These are phyloP conservation scores for Nemotelus nigrinus DNA, from an alignment of 2,888 invertebrate genomes.

Conservation along the genomic window DNA sequence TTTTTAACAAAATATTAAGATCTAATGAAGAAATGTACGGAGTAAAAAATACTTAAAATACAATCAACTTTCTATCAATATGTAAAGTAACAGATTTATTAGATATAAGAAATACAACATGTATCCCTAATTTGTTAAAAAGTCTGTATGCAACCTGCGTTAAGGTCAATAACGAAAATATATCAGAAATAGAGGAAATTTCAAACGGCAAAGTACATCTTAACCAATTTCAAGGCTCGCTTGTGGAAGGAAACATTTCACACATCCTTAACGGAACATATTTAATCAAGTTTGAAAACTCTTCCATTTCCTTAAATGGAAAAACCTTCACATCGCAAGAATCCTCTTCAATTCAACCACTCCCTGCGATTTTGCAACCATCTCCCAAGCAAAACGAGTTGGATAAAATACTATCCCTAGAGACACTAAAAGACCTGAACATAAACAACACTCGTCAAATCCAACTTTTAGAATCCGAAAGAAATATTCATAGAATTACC, in stretches of 20 bases:
- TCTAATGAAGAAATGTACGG: background rate
- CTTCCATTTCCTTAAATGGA: no score
- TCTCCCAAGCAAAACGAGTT: no score
- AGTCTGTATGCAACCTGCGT: constrained; percentile 5
- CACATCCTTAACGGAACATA: background rate
- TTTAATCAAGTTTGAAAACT: no score
- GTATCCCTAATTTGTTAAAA: constrained; percentile 9
- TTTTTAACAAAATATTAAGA: no score
- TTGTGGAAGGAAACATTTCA: background rate
- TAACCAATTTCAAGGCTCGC: constrained; percentile 1
- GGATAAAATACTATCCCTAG: constrained; percentile 9
- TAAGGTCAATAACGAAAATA: background rate
- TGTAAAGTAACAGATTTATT: background rate
- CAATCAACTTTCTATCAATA: background rate
- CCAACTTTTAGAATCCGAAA: background rate
- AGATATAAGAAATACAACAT: constrained; percentile 3
- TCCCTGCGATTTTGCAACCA: no score
- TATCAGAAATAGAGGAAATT: background rate
- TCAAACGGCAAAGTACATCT: background rate
- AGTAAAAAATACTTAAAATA: constrained; percentile 2
- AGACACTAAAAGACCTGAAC: background rate
- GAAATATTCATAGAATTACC: background rate
- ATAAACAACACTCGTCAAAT: background rate
- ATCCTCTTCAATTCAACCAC: no score
- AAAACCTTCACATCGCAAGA: no score